Conservation (phyloP, 2,797 vertebrate species). For the Sebastes baramenuke region DNA sequence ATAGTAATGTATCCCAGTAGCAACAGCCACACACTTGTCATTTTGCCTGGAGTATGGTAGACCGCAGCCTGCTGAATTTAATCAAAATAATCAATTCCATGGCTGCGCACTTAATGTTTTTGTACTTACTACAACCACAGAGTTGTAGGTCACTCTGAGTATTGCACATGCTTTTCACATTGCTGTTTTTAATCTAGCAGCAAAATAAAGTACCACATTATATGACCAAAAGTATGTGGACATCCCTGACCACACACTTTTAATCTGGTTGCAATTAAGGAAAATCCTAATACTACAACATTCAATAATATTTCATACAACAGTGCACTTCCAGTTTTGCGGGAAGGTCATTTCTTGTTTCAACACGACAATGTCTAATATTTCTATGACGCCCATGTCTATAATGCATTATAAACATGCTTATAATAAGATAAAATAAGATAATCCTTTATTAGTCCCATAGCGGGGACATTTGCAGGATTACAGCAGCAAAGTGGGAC, state of each 20-base stretch:
- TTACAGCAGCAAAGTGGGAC: background rate
- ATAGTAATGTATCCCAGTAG: background rate
- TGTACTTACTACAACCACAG: slow-evolving; percentile 16
- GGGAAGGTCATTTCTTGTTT: background rate
- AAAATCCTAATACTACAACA: background rate
- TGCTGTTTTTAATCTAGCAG: background rate
- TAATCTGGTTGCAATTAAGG: background rate
- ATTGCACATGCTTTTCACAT: background rate
- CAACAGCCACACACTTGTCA: slow-evolving; percentile 28
- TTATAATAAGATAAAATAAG: no score
- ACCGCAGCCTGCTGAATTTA: slow-evolving; percentile 33
- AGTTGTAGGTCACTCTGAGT: background rate
- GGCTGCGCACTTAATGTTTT: background rate
- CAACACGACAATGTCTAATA: background rate
- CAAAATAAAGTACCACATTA: background rate
- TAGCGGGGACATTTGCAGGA: background rate
- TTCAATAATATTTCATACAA: background rate
- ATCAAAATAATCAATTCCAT: slow-evolving; percentile 23
- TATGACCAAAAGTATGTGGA: background rate
- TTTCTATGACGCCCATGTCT: no score
- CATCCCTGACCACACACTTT: background rate
- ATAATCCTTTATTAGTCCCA: no score
- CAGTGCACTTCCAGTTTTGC: background rate
- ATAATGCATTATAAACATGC: no score
- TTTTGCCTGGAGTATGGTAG: slow-evolving; percentile 9